A percentile compares a stretch with the other conserved stretches of the same genome.
These are phyloP conservation scores for Erebia aethiops DNA, from an alignment of 2,888 invertebrate species.

Conservation along the genomic window DNA sequence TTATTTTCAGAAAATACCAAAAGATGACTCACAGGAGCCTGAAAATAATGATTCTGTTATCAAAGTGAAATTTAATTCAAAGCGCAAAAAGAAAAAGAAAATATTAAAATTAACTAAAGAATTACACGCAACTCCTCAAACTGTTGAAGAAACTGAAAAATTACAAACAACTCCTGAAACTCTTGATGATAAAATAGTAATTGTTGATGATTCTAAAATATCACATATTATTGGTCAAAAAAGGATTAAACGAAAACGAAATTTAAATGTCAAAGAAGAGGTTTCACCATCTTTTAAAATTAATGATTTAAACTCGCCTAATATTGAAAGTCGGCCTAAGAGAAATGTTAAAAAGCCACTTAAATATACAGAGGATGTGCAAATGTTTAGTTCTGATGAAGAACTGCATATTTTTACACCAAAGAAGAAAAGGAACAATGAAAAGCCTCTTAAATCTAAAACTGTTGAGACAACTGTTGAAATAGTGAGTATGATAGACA, in stretches of 20 bases:
- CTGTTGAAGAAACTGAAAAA: not conserved
- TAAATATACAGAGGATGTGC: conserved; percentile 64
- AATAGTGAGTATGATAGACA: conserved; percentile 1
- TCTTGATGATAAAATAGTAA: not conserved
- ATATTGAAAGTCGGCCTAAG: conserved; percentile 58
- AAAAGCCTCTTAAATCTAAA: conserved; percentile 25
- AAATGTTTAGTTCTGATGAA: conserved; percentile 68
- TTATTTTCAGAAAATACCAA: conserved; percentile 82
- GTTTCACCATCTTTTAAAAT: conserved; percentile 18
- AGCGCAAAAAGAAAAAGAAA: conserved; percentile 57
- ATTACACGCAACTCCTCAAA: not conserved
- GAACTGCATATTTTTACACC: conserved; percentile 73
- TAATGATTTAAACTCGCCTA: conserved; percentile 21
- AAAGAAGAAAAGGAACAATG: conserved; percentile 60
- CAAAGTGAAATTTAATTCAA: conserved; percentile 65
- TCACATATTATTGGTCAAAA: conserved; percentile 34
- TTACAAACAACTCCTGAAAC: not conserved
- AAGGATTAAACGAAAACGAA: conserved; percentile 49
- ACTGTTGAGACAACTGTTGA: conserved; percentile 10
- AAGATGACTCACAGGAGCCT: conserved; percentile 50
- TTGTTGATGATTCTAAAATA: conserved; percentile 23
- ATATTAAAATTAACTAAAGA: conserved; percentile 34
- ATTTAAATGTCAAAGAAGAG: conserved; percentile 35
- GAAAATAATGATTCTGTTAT: conserved; percentile 52
- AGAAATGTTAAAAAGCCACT: conserved; percentile 66